Conservation (phyloP, 2,113 vertebrate species). For the Cynopterus brachyotis region DNA sequence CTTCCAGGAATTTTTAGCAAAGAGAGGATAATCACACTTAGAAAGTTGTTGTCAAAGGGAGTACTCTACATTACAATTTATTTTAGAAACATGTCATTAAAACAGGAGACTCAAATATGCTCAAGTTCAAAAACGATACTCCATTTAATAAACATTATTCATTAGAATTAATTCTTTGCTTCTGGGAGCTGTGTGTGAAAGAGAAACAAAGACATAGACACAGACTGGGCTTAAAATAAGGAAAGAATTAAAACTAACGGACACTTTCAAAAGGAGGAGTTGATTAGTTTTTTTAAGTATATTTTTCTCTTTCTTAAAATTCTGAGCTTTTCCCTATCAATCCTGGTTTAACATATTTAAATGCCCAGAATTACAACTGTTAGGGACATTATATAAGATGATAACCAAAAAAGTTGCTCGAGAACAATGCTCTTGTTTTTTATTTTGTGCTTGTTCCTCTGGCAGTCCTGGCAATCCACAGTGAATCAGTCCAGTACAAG, state of each 20-base stretch:
- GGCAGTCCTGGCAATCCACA: constrained; percentile 52
- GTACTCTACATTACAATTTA: background rate
- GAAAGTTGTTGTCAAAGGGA: constrained; percentile 14
- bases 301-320: background rate
- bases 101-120: background rate
- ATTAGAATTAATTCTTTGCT: constrained; percentile 31
- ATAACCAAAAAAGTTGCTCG: constrained; percentile 8
- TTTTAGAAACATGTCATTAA: constrained; percentile 13
- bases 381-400: constrained; percentile 19
- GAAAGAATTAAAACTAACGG: background rate
- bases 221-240: background rate
- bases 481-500: constrained; percentile 50
- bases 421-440: background rate
- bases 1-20: constrained; percentile 70
- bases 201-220: background rate
- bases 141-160: background rate
- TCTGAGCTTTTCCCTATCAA: background rate
- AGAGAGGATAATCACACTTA: constrained; percentile 42
- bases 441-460: constrained; percentile 23
- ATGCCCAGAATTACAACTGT: constrained; percentile 24
- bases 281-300: background rate
- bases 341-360: constrained; percentile 59
- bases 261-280: background rate
- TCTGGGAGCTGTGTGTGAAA: background rate
- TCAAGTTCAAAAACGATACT: background rate